Evolutionary conservation across 2,797 vertebrate species (phyloP).

Genomic region (Megaceryle alcyon): DNA sequence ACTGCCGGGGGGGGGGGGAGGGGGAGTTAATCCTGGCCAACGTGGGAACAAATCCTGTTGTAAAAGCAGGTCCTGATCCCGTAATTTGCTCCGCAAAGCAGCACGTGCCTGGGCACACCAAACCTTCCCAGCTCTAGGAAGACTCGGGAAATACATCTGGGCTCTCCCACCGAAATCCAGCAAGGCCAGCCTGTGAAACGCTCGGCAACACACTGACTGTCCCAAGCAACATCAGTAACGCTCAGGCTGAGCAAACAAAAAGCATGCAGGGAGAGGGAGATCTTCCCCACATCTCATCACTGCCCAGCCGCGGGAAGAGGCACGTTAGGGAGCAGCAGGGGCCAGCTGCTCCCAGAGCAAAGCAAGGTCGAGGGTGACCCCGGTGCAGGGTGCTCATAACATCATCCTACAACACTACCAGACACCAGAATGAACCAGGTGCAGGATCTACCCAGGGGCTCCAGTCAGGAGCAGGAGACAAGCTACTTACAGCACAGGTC

Average conservation of each 20-base stretch:
- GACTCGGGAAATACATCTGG: fast-evolving
- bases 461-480: fast-evolving
- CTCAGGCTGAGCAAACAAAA: background rate
- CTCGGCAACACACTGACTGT: fast-evolving
- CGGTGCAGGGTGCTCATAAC: background rate
- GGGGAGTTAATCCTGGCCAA: background rate
- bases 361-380: background rate
- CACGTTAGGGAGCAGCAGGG: no score
- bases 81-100: background rate
- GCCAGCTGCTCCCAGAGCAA: background rate
- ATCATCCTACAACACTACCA: background rate
- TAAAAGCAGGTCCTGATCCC: background rate
- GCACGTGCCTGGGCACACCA: background rate
- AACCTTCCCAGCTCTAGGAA: background rate
- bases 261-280: background rate
- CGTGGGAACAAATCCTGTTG: background rate
- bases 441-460: no score
- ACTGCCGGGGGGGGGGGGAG: background rate
- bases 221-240: fast-evolving
- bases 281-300: background rate
- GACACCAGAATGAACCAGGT: background rate
- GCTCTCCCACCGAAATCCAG: background rate
- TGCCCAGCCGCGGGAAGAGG: fast-evolving
- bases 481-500: fast-evolving
- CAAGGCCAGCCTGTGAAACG: fast-evolving